Base-by-base conservation (phyloP, 2,888 invertebrate genomes). In the Pollenia griseotomentosa region DNA sequence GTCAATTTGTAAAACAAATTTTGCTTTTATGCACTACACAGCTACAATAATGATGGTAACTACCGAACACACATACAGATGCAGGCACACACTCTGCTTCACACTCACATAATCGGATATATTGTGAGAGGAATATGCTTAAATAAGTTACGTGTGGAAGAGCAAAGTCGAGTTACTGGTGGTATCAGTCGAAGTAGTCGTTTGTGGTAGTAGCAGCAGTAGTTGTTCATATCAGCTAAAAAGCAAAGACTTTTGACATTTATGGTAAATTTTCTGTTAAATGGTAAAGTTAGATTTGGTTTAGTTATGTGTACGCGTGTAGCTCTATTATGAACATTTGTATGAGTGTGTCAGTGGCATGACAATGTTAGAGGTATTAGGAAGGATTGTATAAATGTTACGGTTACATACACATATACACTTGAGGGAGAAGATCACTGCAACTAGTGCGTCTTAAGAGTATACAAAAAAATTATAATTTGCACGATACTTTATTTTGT, bases 1-100 rank as follows among this genome's bases (percentile, higher is more conserved):
- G 89, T 89, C 90, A 90, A 90, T 90, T 90, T 91, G 90, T 89
- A 88, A 88, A 88, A 85, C 82, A 89, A 89, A 89, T 89, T 89
- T 83, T 73, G 57, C 48, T 79, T 86, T 86, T 79, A 68, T 86
- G 55, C 78, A 78, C 53, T 61, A 68, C 73, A 68, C 73, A 51
- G 46, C 55, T 40, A 51, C 55, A 68, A 68, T 11, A 68, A 57
- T 73, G 57, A 46, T 46, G 44, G 51, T 16, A 48, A 40, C 48
- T 33, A 48, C 33, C 23, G 2, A 12, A 53, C n/a, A 65, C 53
- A 79, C 23, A 70, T 61, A 33, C 14, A 48, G 33, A 46, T 33
- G 10, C 55, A 8, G n/a, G n/a, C 53, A 55, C 33, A 81, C 10
- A 65, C 33, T 66, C 57, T 59, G 40, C 33, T 8, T 16, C 12